Percentiles rank a stretch among this genome's conserved stretches.
These are phyloP conservation scores for Bibio marci DNA, from an alignment of 2,888 invertebrate genomes.

Conservation along the genomic window DNA sequence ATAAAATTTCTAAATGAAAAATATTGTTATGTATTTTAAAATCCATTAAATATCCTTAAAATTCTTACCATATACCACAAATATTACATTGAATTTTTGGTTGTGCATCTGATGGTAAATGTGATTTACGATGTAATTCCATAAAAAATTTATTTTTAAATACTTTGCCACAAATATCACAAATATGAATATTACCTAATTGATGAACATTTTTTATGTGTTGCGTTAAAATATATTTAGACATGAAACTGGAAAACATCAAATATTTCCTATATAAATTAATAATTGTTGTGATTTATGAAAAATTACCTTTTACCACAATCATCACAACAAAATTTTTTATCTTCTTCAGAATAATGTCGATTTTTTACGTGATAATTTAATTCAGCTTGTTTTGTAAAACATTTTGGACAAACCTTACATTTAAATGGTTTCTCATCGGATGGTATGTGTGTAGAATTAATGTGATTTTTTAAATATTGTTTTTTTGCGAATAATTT, in stretches of 20 bases:
- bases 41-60: too few species aligned
- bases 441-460: too few species aligned
- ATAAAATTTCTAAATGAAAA: too few species aligned
- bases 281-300: too few species aligned
- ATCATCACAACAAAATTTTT: slow-evolving; percentile 17
- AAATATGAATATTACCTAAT: background rate
- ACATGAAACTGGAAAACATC: background rate
- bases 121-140: slow-evolving; percentile 20
- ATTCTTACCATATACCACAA: slow-evolving; percentile 20
- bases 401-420: slow-evolving; percentile 8
- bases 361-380: slow-evolving; percentile 16
- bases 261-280: too few species aligned
- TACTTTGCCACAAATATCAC: slow-evolving; percentile 4
- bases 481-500: too few species aligned
- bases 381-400: slow-evolving; percentile 24
- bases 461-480: too few species aligned
- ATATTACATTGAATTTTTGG: slow-evolving; percentile 24
- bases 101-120: slow-evolving; percentile 17
- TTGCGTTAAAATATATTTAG: background rate
- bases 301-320: slow-evolving; percentile 13
- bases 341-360: slow-evolving; percentile 1
- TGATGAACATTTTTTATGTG: slow-evolving; percentile 1
- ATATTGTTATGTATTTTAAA: too few species aligned
- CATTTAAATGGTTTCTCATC: background rate
- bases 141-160: slow-evolving; percentile 15